phyloP scores from a whole-genome alignment of 2,113 vertebrate genomes.

The Plecotus auritus region DNA sequence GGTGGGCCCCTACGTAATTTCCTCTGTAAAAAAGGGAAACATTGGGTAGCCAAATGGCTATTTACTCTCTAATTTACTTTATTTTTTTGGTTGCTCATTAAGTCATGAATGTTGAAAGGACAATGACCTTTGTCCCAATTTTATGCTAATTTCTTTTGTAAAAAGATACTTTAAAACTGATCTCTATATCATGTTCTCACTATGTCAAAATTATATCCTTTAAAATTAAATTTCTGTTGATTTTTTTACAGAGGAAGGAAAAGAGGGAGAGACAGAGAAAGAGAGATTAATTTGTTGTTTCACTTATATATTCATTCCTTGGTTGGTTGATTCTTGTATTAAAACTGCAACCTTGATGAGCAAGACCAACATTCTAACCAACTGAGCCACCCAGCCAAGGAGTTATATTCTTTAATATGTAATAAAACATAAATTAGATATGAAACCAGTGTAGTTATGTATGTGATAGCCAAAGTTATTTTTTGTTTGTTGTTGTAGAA shows the following conservation, averaged over 20 bases:
- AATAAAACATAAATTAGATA: not conserved
- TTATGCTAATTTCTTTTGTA: not conserved
- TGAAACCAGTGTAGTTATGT: not conserved
- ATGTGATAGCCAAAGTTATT: not conserved
- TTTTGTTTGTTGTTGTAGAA: not conserved
- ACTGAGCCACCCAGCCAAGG: not conserved
- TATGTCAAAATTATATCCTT: not conserved
- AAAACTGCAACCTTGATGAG: not conserved
- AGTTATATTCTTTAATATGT: not conserved
- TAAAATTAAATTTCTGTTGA: not conserved
- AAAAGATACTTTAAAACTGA: not conserved
- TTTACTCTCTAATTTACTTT: not conserved
- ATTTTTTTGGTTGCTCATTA: not conserved
- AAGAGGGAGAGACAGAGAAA: not conserved
- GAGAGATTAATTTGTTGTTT: not conserved
- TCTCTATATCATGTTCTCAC: not conserved
- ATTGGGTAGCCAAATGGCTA: not conserved
- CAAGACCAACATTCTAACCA: not conserved
- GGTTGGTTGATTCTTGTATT: not conserved
- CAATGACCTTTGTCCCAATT: not conserved
- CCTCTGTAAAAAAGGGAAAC: conserved; percentile 55
- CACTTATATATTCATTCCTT: not conserved
- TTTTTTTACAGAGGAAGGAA: not conserved
- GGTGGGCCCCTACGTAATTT: not conserved
- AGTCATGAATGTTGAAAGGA: not conserved